Percentiles rank a stretch among this genome's conserved stretches.
phyloP scores from a whole-genome alignment of 2,113 vertebrate species.

The Cebus imitator region DNA sequence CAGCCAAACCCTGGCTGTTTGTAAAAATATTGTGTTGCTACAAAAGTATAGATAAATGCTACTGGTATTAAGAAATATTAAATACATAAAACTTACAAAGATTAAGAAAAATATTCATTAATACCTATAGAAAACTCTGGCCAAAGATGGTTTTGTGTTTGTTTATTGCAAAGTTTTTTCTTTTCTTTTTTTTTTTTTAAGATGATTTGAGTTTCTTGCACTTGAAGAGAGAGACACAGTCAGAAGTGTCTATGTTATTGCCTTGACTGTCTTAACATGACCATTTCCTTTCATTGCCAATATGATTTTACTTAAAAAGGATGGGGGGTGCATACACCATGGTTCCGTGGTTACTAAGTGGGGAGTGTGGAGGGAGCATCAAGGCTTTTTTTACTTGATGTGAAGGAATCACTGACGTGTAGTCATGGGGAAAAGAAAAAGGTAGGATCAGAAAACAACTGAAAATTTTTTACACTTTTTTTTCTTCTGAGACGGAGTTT shows the following conservation, averaged over 20 bases:
- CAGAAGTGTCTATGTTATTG: conserved; percentile 84
- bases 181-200: conserved; percentile 83
- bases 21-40: conserved; percentile 99
- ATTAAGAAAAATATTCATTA: conserved; percentile 92
- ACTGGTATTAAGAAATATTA: conserved; percentile 96
- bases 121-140: conserved; percentile 92
- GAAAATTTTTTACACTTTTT: conserved; percentile 66
- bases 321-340: conserved; percentile 74
- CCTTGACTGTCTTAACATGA: conserved; percentile 84
- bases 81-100: conserved; percentile 92
- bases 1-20: conserved; percentile 92
- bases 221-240: conserved; percentile 79
- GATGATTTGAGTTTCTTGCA: conserved; percentile 86
- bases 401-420: conserved; percentile 59
- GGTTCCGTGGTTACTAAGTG: conserved; percentile 59
- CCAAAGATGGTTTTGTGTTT: conserved; percentile 87
- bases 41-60: conserved; percentile 99
- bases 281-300: no score
- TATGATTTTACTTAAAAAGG: conserved; percentile 79
- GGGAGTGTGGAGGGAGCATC: conserved; percentile 61
- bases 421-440: not conserved
- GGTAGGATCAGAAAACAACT: conserved; percentile 60
- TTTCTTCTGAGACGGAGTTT: no score
- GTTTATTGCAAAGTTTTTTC: conserved; percentile 80
- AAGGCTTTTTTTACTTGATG: conserved; percentile 74